phyloP scores from a whole-genome alignment of 2,113 vertebrate species.

The Vulpes lagopus region DNA sequence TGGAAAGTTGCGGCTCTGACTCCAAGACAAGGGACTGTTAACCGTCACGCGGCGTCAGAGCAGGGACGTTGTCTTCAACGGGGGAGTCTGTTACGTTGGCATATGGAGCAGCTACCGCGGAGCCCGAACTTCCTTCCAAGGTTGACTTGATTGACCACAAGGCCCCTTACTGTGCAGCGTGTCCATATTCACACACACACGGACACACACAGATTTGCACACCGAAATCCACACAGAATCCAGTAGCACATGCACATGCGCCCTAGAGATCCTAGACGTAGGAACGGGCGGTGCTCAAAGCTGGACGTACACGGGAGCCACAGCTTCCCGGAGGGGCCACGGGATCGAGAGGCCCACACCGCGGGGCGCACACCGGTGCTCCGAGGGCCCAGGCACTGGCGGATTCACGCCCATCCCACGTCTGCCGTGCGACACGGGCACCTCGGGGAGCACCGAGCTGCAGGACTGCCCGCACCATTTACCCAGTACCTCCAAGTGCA shows the following conservation, averaged over 20 bases:
- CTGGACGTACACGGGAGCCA: neutral
- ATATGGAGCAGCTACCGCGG: neutral
- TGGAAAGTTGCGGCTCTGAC: neutral
- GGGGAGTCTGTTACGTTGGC: neutral
- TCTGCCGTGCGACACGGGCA: neutral
- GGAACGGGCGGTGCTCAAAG: neutral
- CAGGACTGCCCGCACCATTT: neutral
- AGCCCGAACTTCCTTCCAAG: constrained; percentile 1
- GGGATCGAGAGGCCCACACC: neutral
- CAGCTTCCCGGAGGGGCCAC: neutral
- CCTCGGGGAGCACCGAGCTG: neutral
- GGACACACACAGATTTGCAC: neutral
- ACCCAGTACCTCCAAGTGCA: neutral
- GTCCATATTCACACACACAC: too few species aligned
- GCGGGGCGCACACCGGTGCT: neutral
- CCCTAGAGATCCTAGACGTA: neutral
- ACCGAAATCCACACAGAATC: neutral
- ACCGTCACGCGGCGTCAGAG: neutral
- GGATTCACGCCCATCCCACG: neutral
- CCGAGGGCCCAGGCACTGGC: neutral
- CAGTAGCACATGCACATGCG: too few species aligned
- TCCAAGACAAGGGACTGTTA: neutral
- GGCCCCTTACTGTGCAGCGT: neutral
- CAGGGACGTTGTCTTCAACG: neutral
- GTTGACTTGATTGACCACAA: neutral